phyloP scores from a whole-genome alignment of 2,797 vertebrate species.

The Ciconia nigra region DNA sequence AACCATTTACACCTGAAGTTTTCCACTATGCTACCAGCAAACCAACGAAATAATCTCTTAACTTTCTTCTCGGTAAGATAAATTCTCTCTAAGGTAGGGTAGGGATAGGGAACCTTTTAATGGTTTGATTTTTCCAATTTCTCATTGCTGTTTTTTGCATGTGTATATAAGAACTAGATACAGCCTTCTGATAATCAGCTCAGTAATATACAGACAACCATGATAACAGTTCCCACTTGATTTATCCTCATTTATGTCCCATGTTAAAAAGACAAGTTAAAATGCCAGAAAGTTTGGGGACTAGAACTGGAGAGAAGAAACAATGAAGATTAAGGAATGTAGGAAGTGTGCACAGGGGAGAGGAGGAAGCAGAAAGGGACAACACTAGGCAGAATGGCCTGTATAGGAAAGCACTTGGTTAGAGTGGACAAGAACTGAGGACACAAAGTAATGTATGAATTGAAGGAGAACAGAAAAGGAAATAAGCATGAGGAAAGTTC shows the following conservation, averaged over 20 bases:
- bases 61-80: not conserved
- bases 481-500: not conserved
- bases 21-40: not conserved
- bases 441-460: not conserved
- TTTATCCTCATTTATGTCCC: not conserved
- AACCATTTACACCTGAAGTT: not conserved
- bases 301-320: not conserved
- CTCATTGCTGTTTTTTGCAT: not conserved
- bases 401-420: not conserved
- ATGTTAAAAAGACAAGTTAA: not conserved
- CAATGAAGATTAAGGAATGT: not conserved
- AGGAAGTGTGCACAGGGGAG: not conserved
- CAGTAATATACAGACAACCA: rapidly evolving
- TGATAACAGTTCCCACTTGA: not conserved
- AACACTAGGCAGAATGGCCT: not conserved
- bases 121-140: not conserved
- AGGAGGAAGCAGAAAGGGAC: not conserved
- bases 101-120: not conserved
- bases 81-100: not conserved
- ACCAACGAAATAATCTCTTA: not conserved
- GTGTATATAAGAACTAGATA: not conserved
- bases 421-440: not conserved
- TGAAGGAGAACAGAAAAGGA: not conserved
- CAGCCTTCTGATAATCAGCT: not conserved
- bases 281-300: not conserved